Conservation (phyloP, 2,888 invertebrate genomes). For the Melitaea athalia region DNA sequence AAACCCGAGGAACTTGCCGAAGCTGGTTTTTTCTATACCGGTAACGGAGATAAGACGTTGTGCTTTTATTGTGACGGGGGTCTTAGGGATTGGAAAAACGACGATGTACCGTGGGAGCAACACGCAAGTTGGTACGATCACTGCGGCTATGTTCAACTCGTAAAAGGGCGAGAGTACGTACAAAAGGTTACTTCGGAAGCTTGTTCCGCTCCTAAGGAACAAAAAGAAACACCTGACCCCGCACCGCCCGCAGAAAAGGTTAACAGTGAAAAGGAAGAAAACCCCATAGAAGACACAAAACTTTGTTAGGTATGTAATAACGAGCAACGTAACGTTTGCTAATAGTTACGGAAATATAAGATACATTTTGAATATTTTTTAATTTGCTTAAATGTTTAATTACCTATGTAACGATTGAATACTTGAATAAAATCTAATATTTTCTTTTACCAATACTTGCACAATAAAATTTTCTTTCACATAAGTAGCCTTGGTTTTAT, state of each 20-base stretch:
- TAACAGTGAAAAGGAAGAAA: slow-evolving; percentile 45
- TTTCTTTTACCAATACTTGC: too few relatives aligned
- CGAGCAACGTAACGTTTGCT: slow-evolving; percentile 93
- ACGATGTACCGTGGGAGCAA: slow-evolving; percentile 96
- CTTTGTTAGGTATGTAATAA: slow-evolving; percentile 96
- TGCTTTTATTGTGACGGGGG: slow-evolving; percentile 98
- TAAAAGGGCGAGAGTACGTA: slow-evolving; percentile 91
- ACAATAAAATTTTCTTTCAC: too few relatives aligned
- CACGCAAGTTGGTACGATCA: slow-evolving; percentile 96
- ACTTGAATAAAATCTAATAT: too few relatives aligned
- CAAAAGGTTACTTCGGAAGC: slow-evolving; percentile 83
- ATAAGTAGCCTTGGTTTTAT: too few relatives aligned
- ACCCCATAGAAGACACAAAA: slow-evolving; percentile 79
- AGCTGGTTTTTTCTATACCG: slow-evolving; percentile 96
- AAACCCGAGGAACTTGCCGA: slow-evolving; percentile 90
- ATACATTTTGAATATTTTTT: too few relatives aligned
- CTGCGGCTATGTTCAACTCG: slow-evolving; percentile 90
- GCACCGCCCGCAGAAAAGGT: slow-evolving; percentile 33
- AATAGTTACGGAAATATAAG: too few relatives aligned
- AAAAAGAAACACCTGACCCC: slow-evolving; percentile 43
- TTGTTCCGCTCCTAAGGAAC: slow-evolving; percentile 57
- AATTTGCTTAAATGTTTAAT: too few relatives aligned
- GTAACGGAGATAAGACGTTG: slow-evolving; percentile 93
- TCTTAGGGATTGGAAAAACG: slow-evolving; percentile 95
- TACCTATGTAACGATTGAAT: too few relatives aligned